phyloP scores from a whole-genome alignment of 1,140 invertebrate genomes.

The Potamilus streckersoni region DNA sequence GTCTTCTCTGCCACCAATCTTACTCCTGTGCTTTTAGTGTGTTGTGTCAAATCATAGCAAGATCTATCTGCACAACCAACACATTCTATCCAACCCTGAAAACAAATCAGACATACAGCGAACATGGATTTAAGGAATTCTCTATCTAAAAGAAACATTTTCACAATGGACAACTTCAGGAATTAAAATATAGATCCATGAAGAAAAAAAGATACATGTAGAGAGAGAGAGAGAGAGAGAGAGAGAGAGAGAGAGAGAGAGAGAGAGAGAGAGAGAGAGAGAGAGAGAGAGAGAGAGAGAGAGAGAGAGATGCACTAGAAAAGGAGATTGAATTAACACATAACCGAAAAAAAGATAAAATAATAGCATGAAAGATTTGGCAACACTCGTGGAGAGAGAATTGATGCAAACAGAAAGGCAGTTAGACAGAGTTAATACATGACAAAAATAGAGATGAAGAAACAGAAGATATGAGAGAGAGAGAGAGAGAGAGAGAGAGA shows the following conservation, averaged over 20 bases:
- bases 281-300: background rate
- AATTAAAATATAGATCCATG: background rate
- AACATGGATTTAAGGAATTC: background rate
- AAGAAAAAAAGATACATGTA: background rate
- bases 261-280: background rate
- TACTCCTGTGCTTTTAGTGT: constrained; percentile 91
- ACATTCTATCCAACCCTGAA: constrained; percentile 97
- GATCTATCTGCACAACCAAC: constrained; percentile 99
- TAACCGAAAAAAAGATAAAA: too few species aligned
- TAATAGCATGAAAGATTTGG: too few species aligned
- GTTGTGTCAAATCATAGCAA: constrained; percentile 96
- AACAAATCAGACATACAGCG: constrained; percentile 16
- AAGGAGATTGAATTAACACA: too few species aligned
- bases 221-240: background rate
- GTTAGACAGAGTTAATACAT: too few species aligned
- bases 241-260: too few species aligned
- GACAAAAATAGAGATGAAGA: too few species aligned
- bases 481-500: too few species aligned
- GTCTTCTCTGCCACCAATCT: constrained; percentile 92
- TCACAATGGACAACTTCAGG: background rate
- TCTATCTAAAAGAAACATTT: background rate
- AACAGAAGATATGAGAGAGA: too few species aligned
- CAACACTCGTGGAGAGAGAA: too few species aligned
- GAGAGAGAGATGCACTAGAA: too few species aligned
- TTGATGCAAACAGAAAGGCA: too few species aligned